Evolutionary conservation across 35 echinoderm and acorn worm genomes (phyloP), one percentile per base, ranked within the genome.

Genomic region (Anneissia japonica): DNA sequence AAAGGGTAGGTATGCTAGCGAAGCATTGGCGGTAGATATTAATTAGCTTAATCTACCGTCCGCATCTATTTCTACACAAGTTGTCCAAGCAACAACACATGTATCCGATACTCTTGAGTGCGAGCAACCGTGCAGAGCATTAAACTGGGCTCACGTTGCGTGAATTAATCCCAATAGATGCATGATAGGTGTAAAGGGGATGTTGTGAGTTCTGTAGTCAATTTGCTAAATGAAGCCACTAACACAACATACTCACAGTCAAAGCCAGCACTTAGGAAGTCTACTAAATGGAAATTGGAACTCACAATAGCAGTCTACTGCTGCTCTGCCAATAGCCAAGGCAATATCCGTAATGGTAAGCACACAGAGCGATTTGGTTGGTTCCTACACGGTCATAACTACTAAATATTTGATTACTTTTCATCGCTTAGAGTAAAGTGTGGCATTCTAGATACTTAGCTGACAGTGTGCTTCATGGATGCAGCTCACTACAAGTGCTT

Each of bases 191-290:
- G 51, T 64, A 64, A 64, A 64, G 19, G 51, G 51, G 19, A 64
- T 2, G 51, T 64, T 64, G 51, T 23, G 9, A 12, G 51, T 64
- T 64, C 21, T 9, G 9, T 64, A 64, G 51, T 64, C 51, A 64
- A 64, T 64, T 64, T 64, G 51, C 51, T 64, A 64, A 64, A 64
- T 64, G 51, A 64, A 64, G 51, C 51, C 51, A 64, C 51, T 64
- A 64, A 64, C 51, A 64, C 51, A n/a, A n/a, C 21, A 23, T 64
- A 23, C 19, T 64, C 51, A 64, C 51, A 64, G 26, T 23, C 51
- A 64, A 64, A 19, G 51, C 51, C 19, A 64, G 51, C 19, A 64
- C 51, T 64, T 64, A 2, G 2, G 51, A 64, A 64, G 51, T 64
- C 19, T 23, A 64, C 51, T 64, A 64, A 64, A 64, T 64, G 51